Evolutionary conservation across 2,113 vertebrate species (phyloP).

Genomic region (Terrapene triunguis): DNA sequence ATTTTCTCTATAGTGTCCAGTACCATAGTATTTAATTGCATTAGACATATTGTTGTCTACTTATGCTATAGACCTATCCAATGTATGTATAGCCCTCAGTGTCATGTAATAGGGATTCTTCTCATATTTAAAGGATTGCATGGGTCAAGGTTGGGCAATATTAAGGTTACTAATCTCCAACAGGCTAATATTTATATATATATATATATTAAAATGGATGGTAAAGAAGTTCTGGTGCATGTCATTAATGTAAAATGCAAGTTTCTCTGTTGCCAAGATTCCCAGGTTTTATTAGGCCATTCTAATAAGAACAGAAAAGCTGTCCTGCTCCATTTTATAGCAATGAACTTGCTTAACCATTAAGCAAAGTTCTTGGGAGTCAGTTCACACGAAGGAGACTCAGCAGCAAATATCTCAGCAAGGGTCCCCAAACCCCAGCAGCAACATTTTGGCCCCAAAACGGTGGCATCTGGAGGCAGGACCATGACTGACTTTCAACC

Average conservation of each 20-base stretch:
- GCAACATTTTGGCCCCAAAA: not conserved
- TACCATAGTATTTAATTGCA: accelerated
- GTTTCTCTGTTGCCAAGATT: no score
- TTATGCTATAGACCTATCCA: not conserved
- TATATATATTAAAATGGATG: no score
- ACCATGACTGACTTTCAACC: not conserved
- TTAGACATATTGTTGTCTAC: not conserved
- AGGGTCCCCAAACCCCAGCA: not conserved
- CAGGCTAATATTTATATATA: no score
- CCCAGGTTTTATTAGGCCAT: no score
- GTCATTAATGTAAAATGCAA: no score
- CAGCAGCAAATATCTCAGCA: not conserved
- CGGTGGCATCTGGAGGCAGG: not conserved
- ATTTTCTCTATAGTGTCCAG: not conserved
- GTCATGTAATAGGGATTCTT: not conserved
- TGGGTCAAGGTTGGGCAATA: not conserved
- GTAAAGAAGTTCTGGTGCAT: no score
- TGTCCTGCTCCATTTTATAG: no score
- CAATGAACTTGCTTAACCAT: not conserved
- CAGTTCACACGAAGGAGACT: not conserved
- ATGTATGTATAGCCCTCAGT: accelerated
- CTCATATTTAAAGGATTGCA: not conserved
- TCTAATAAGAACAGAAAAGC: no score
- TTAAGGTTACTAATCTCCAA: not conserved
- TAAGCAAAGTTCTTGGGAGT: not conserved